Evolutionary conservation across 2,113 vertebrate species (phyloP).

Genomic region (Pterocles orientalis): DNA sequence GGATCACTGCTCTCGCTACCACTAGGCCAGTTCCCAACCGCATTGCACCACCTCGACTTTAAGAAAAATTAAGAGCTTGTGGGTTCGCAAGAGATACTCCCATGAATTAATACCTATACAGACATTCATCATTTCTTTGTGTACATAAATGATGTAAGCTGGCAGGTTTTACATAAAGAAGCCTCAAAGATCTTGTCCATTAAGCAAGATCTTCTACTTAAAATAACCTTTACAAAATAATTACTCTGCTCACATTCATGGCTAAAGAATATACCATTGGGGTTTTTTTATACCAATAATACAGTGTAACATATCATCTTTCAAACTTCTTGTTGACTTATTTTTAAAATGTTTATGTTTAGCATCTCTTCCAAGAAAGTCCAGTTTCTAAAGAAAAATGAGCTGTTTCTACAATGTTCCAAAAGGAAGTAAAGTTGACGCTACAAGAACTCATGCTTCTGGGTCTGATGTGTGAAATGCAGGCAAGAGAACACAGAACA

Average conservation of each 20-base stretch:
- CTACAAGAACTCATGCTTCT: not conserved
- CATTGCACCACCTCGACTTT: not conserved
- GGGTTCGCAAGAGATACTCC: not conserved
- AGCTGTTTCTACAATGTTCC: not conserved
- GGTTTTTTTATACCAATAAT: not conserved
- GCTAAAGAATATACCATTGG: not conserved
- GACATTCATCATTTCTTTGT: not conserved
- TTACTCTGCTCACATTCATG: not conserved
- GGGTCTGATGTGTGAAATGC: fast-evolving
- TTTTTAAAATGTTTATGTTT: not conserved
- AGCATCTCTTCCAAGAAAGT: not conserved
- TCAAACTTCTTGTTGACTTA: not conserved
- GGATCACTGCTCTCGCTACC: not conserved
- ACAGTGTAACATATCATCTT: not conserved
- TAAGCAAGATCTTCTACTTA: not conserved
- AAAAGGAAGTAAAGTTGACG: not conserved
- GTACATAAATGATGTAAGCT: not conserved
- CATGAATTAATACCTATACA: not conserved
- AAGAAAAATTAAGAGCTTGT: not conserved
- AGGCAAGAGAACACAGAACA: not conserved
- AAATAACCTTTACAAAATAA: not conserved
- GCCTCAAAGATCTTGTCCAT: not conserved
- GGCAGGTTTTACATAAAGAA: not conserved
- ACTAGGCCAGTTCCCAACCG: not conserved
- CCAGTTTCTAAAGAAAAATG: not conserved